Evolutionary conservation across 2,888 invertebrate genomes (phyloP).

Genomic region (Drosophila prostipennis): DNA sequence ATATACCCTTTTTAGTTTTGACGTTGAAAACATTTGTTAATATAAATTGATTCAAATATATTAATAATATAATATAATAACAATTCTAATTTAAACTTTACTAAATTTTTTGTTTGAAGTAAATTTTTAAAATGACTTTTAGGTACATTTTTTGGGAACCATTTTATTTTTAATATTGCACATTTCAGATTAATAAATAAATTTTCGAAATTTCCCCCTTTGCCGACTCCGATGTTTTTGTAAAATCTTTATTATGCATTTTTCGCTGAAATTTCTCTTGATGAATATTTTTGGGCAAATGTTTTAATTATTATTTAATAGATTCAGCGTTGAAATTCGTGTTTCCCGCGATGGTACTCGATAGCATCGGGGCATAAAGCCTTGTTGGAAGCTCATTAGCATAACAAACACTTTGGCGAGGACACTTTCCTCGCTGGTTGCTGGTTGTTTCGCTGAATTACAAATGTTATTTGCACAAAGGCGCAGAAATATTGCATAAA

Average conservation of each 20-base stretch:
- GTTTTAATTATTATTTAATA: slow-evolving; percentile 61
- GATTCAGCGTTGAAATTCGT: slow-evolving; percentile 26
- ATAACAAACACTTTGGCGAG: slow-evolving; percentile 63
- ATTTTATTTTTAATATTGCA: neutral
- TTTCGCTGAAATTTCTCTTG: slow-evolving; percentile 20
- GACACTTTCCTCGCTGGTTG: slow-evolving; percentile 38
- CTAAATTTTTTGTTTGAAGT: too few relatives aligned
- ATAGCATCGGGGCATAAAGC: slow-evolving; percentile 46
- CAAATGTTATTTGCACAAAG: slow-evolving; percentile 76
- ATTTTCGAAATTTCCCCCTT: slow-evolving; percentile 2
- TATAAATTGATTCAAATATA: too few relatives aligned
- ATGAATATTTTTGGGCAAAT: slow-evolving; percentile 29
- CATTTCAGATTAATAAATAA: slow-evolving; percentile 21
- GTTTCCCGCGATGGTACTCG: slow-evolving; percentile 11
- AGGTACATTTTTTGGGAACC: too few relatives aligned
- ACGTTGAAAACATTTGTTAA: too few relatives aligned
- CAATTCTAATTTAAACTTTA: too few relatives aligned
- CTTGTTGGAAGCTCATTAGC: slow-evolving; percentile 64
- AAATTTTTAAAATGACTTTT: too few relatives aligned
- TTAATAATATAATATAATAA: too few relatives aligned
- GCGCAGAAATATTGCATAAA: slow-evolving; percentile 77
- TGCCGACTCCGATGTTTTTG: neutral
- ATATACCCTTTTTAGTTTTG: too few relatives aligned
- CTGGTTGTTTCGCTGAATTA: slow-evolving; percentile 57
- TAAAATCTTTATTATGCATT: slow-evolving; percentile 6